Conservation (phyloP, 1,140 invertebrate species). For the Drosophila orosa region DNA sequence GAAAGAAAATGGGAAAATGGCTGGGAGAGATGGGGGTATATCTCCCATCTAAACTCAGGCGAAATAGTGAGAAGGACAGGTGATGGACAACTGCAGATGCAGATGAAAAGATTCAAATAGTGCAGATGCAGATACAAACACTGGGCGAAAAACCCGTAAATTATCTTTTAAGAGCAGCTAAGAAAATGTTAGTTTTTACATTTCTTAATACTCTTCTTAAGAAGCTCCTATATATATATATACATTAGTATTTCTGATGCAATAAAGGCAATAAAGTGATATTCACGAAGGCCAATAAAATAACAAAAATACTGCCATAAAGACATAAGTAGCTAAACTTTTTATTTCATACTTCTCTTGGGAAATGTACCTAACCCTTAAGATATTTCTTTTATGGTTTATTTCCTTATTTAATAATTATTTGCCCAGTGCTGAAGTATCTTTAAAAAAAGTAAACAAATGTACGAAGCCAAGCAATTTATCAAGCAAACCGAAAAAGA, state of each 20-base stretch:
- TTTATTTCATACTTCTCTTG: background rate
- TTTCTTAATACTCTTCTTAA: too few relatives aligned
- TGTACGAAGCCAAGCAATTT: constrained; percentile 45
- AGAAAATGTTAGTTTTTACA: too few relatives aligned
- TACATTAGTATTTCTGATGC: too few relatives aligned
- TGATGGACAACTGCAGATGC: constrained; percentile 49
- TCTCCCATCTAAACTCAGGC: constrained; percentile 3
- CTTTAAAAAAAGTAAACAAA: constrained; percentile 10
- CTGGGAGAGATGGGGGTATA: background rate
- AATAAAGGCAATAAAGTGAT: background rate
- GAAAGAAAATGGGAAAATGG: constrained; percentile 2
- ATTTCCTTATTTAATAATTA: background rate
- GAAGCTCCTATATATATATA: too few relatives aligned
- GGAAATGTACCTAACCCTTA: background rate
- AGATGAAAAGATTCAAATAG: constrained; percentile 35
- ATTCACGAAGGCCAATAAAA: background rate
- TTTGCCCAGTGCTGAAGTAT: background rate
- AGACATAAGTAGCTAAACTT: background rate
- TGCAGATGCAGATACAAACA: constrained; percentile 32
- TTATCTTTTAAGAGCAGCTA: rapidly evolving
- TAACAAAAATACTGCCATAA: too few relatives aligned
- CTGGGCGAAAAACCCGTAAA: constrained; percentile 20
- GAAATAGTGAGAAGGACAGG: constrained; percentile 8
- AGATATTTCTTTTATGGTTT: background rate
- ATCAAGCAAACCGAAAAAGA: constrained; percentile 46